Evolutionary conservation across 1,140 invertebrate genomes (phyloP).

Genomic region (Meloidogyne floridensis): DNA sequence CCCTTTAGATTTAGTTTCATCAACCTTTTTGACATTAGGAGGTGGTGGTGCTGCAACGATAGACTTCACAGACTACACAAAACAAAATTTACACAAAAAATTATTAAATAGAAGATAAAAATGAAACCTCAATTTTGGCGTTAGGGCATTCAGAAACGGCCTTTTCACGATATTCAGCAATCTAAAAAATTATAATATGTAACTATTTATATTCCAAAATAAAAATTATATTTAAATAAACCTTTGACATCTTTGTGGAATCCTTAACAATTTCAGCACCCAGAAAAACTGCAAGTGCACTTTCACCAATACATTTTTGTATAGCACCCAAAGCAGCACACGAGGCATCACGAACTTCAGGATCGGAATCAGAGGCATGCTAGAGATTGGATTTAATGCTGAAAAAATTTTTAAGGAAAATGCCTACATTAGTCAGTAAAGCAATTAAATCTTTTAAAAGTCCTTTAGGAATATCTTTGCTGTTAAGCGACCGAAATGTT

Average conservation of each 20-base stretch:
- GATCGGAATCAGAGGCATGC: conserved; percentile 49
- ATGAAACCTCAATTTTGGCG: conserved; percentile 20
- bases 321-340: conserved; percentile 85
- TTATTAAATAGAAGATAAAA: conserved; percentile 12
- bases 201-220: too few relatives aligned
- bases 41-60: not conserved
- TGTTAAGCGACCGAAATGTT: conserved; percentile 28
- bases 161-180: conserved; percentile 41
- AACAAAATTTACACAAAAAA: conserved; percentile 20
- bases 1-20: conserved; percentile 36
- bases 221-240: conserved; percentile 49
- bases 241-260: conserved; percentile 85
- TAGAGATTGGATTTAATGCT: not conserved
- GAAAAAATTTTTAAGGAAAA: not conserved
- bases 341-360: conserved; percentile 68
- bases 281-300: conserved; percentile 81
- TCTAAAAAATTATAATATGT: conserved; percentile 30
- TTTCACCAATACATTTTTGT: conserved; percentile 91
- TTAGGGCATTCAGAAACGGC: conserved; percentile 41
- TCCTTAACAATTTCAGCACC: conserved; percentile 77
- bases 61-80: not conserved
- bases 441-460: conserved; percentile 33
- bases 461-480: conserved; percentile 28
- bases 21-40: conserved; percentile 13
- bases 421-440: conserved; percentile 21